phyloP scores from a whole-genome alignment of 2,113 vertebrate genomes.

The Heterotilapia buettikoferi region DNA sequence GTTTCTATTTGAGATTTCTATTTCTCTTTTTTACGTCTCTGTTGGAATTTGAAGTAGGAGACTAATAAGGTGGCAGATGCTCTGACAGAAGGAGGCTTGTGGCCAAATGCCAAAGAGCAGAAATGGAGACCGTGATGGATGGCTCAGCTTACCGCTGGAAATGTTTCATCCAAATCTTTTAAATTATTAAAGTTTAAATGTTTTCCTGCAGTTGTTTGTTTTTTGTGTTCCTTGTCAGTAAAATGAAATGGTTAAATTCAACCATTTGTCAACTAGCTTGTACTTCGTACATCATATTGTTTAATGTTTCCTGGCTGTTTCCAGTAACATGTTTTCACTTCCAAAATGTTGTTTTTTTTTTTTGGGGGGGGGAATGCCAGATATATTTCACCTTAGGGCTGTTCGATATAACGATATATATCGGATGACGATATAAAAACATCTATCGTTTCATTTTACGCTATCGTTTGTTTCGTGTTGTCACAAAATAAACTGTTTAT shows the following conservation, averaged over 20 bases:
- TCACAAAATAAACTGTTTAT: neutral
- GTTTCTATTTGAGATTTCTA: neutral
- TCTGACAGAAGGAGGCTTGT: neutral
- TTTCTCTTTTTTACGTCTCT: neutral
- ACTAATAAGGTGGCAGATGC: neutral
- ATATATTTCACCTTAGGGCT: neutral
- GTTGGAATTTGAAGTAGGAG: neutral
- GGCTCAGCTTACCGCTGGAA: neutral
- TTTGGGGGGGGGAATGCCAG: no score
- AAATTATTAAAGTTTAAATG: neutral
- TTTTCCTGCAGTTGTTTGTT: neutral
- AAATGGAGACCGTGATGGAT: neutral
- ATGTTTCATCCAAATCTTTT: neutral
- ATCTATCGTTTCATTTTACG: neutral
- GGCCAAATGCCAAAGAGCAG: neutral
- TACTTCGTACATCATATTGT: neutral
- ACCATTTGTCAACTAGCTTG: no score
- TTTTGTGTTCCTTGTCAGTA: neutral
- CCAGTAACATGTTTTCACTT: neutral
- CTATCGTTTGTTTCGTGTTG: rapidly evolving
- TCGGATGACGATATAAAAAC: neutral
- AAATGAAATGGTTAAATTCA: neutral
- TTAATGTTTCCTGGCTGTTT: neutral
- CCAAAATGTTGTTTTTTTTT: neutral
- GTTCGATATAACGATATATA: neutral